A percentile compares a stretch with the other conserved stretches of the same genome.
phyloP scores from a whole-genome alignment of 2,888 invertebrate species.

The Caenorhabditis macrosperma region DNA sequence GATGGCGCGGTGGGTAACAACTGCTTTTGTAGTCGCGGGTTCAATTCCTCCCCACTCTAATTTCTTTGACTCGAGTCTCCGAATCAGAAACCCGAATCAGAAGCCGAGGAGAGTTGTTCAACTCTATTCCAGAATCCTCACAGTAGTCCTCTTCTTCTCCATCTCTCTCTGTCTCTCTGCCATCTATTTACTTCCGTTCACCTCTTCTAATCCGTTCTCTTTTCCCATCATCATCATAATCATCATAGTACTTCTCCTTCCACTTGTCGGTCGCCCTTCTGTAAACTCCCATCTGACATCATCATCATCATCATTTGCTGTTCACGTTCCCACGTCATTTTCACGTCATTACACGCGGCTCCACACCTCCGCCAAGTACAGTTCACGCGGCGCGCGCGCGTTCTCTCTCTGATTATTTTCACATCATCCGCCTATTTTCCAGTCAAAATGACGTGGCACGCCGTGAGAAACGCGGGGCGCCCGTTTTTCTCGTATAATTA shows the following conservation, averaged over 20 bases:
- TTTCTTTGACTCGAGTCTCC: too few species aligned
- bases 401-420: constrained; percentile 20
- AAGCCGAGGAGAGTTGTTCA: too few species aligned
- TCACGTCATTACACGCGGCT: too few species aligned
- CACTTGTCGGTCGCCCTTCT: neutral
- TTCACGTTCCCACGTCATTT: neutral
- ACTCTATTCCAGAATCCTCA: too few species aligned
- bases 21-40: too few species aligned
- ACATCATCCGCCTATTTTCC: constrained; percentile 2
- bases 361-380: neutral
- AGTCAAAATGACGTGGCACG: constrained; percentile 4
- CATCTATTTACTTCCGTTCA: neutral
- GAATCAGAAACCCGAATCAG: too few species aligned
- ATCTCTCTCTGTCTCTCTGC: neutral
- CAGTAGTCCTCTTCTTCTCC: neutral
- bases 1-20: too few species aligned
- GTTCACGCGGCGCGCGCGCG: neutral
- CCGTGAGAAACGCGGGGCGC: neutral
- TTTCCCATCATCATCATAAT: too few species aligned
- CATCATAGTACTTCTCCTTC: neutral
- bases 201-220: neutral
- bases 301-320: too few species aligned
- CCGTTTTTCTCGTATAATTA: neutral
- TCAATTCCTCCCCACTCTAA: too few species aligned
- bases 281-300: neutral